Conservation (phyloP, 2,113 vertebrate genomes). For the Brachyhypopomus gauderio region DNA sequence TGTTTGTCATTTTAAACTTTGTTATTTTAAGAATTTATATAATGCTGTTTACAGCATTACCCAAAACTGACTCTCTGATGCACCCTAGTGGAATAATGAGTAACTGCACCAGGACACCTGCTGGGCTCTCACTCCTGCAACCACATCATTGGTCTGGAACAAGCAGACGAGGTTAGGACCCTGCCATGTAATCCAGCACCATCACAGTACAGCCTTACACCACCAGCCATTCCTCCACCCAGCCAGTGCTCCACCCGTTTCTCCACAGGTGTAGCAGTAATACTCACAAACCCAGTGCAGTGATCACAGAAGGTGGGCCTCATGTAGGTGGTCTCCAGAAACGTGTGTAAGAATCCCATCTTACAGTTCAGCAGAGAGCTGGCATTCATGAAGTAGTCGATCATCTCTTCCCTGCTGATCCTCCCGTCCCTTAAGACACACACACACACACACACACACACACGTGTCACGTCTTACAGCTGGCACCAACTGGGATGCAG, state of each 20-base stretch:
- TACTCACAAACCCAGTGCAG: constrained; percentile 87
- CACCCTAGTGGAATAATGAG: too few relatives aligned
- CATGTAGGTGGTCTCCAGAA: constrained; percentile 83
- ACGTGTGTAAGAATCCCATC: constrained; percentile 91
- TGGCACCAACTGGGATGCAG: too few relatives aligned
- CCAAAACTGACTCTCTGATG: not conserved
- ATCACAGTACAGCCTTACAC: too few relatives aligned
- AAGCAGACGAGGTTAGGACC: too few relatives aligned
- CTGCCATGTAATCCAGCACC: too few relatives aligned
- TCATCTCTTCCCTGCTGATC: constrained; percentile 91
- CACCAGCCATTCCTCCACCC: not conserved
- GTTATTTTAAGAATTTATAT: not conserved
- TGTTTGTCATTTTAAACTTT: too few relatives aligned
- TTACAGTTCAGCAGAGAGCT: constrained; percentile 87
- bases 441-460: too few relatives aligned
- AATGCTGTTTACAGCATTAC: too few relatives aligned
- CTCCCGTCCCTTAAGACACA: constrained; percentile 79
- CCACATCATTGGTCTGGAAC: too few relatives aligned
- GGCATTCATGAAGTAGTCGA: constrained; percentile 87
- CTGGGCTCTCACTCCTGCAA: too few relatives aligned
- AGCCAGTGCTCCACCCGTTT: not conserved
- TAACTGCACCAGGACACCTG: too few relatives aligned
- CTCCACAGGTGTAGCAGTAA: not conserved
- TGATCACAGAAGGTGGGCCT: constrained; percentile 89
- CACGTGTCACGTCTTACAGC: too few relatives aligned